These are phyloP conservation scores for Pyrocoelia pectoralis DNA, from an alignment of 2,888 invertebrate genomes.

Conservation along the genomic window DNA sequence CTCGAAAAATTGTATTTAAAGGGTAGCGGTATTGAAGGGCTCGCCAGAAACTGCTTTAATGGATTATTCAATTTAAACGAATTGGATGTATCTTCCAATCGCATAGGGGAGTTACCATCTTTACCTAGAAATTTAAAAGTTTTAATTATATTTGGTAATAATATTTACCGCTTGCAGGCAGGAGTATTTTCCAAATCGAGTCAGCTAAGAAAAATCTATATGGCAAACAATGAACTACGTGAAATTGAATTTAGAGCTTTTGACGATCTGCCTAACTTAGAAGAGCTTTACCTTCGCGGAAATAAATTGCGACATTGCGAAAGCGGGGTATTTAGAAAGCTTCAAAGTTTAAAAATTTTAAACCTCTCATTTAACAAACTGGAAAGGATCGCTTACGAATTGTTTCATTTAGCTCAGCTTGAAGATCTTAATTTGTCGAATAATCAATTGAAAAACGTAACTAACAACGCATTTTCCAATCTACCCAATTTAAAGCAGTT, in stretches of 20 bases:
- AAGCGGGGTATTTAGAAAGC: neutral
- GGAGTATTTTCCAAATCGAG: neutral
- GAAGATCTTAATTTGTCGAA: neutral
- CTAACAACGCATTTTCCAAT: neutral
- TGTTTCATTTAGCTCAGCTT: neutral
- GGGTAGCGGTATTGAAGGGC: neutral
- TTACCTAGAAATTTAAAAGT: neutral
- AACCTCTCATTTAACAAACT: neutral
- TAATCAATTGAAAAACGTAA: neutral
- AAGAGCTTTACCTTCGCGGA: neutral
- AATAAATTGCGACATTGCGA: slow-evolving; percentile 5
- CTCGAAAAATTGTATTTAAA: slow-evolving; percentile 1
- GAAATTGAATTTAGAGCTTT: slow-evolving; percentile 5
- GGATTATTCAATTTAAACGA: neutral
- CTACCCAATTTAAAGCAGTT: neutral
- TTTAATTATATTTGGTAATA: neutral
- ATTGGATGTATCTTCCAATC: neutral
- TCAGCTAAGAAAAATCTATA: neutral
- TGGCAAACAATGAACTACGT: neutral
- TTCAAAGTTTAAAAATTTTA: neutral
- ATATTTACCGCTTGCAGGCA: neutral
- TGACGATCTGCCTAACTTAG: neutral
- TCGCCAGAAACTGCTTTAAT: neutral
- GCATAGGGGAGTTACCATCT: neutral
- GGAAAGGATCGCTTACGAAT: neutral